Percentiles rank a stretch among this genome's conserved stretches.
phyloP scores from a whole-genome alignment of 2,797 vertebrate genomes.

The Zonotrichia albicollis region DNA sequence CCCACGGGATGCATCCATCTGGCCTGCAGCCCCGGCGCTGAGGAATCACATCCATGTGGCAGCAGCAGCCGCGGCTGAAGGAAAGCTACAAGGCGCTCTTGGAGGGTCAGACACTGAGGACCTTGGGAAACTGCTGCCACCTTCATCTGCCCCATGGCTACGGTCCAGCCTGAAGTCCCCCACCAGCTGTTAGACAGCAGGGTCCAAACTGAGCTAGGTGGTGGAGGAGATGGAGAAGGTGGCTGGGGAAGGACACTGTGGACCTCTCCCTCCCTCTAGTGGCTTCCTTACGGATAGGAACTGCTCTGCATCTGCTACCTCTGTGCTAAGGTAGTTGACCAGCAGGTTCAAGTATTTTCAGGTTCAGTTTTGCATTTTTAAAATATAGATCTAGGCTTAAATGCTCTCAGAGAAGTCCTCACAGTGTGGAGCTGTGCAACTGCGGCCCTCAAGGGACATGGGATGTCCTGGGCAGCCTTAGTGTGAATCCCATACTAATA shows the following conservation, averaged over 20 bases:
- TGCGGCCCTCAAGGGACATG: neutral
- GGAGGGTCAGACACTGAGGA: neutral
- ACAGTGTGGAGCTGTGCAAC: neutral
- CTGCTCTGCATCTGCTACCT: neutral
- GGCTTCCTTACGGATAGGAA: neutral
- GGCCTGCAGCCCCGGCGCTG: neutral
- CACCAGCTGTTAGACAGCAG: neutral
- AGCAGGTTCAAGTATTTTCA: neutral
- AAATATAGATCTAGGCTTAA: neutral
- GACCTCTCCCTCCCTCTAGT: constrained; percentile 67
- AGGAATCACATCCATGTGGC: neutral
- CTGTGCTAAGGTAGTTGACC: neutral
- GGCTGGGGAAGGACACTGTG: neutral
- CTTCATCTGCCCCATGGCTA: neutral
- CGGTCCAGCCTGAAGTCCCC: neutral
- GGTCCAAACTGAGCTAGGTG: neutral
- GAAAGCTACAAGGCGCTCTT: neutral
- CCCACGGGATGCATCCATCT: constrained; percentile 15
- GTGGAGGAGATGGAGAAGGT: neutral
- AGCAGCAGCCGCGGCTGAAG: neutral
- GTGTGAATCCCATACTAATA: neutral
- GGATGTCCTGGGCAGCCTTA: neutral
- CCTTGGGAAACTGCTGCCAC: neutral
- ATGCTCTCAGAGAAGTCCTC: neutral
- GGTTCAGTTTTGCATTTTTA: neutral